phyloP scores from a whole-genome alignment of 2,797 vertebrate genomes.

The Glossophaga mutica region DNA sequence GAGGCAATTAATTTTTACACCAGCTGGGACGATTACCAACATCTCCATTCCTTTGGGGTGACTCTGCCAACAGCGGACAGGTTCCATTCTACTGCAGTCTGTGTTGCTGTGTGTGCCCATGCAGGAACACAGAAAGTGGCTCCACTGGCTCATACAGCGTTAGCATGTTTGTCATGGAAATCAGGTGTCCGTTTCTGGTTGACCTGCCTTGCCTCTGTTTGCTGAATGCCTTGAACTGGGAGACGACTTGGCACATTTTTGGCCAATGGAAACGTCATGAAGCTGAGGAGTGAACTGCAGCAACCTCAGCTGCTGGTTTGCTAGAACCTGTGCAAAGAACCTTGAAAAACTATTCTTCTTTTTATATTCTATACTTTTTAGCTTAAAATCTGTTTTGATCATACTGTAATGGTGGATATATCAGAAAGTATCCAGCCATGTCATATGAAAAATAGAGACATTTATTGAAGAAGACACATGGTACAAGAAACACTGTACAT shows the following conservation, averaged over 20 bases:
- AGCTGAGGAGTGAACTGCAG: background rate
- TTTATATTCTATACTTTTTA: constrained; percentile 45
- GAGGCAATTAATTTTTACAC: background rate
- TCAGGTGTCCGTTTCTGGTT: background rate
- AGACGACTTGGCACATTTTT: background rate
- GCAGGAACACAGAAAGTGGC: background rate
- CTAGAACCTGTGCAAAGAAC: background rate
- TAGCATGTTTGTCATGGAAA: background rate
- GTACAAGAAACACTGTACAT: background rate
- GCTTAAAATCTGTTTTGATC: background rate
- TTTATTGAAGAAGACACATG: background rate
- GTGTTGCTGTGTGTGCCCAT: background rate
- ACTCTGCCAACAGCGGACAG: background rate
- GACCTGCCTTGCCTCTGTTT: background rate
- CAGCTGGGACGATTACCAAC: background rate
- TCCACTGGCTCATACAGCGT: background rate
- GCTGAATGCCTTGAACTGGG: background rate
- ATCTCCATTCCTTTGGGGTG: background rate
- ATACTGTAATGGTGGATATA: background rate
- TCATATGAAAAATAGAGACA: background rate
- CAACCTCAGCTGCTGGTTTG: background rate
- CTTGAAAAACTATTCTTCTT: background rate
- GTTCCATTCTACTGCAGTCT: background rate
- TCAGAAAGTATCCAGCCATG: background rate
- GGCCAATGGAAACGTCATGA: background rate